A percentile compares a stretch with the other conserved stretches of the same genome.
Conservation (phyloP, 2,113 vertebrate genomes). For the Lontra canadensis region DNA sequence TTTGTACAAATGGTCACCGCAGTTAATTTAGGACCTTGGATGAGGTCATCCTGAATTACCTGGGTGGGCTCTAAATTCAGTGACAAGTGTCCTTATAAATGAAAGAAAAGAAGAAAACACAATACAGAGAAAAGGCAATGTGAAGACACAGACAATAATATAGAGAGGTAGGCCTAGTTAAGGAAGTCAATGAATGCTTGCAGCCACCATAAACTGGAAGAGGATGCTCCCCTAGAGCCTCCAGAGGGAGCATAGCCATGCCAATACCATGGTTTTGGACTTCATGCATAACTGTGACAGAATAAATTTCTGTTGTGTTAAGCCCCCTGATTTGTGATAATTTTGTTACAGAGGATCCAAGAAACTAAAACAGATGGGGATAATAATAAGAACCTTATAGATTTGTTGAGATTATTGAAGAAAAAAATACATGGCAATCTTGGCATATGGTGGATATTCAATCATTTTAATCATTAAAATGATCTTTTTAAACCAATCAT, state of each 20-base stretch:
- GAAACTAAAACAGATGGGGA: not conserved
- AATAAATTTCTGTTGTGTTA: not conserved
- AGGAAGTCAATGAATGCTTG: not conserved
- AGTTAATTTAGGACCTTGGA: not conserved
- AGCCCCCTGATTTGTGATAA: not conserved
- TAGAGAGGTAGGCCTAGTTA: not conserved
- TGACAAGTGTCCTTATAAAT: not conserved
- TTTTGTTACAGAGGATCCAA: not conserved
- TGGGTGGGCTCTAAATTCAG: not conserved
- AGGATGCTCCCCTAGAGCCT: not conserved
- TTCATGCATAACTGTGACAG: not conserved
- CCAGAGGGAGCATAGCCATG: not conserved
- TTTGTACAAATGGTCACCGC: not conserved
- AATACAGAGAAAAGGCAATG: not conserved
- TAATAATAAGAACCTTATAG: not conserved
- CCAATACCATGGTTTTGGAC: not conserved
- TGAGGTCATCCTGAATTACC: not conserved
- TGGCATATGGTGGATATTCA: not conserved
- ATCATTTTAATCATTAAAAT: not conserved
- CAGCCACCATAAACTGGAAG: not conserved
- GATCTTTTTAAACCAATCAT: not conserved
- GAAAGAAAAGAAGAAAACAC: not conserved
- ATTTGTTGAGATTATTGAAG: not conserved
- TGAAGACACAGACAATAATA: not conserved
- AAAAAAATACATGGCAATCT: not conserved